phyloP scores from a whole-genome alignment of 2,888 invertebrate genomes.

The Meghimatium bilineatum region DNA sequence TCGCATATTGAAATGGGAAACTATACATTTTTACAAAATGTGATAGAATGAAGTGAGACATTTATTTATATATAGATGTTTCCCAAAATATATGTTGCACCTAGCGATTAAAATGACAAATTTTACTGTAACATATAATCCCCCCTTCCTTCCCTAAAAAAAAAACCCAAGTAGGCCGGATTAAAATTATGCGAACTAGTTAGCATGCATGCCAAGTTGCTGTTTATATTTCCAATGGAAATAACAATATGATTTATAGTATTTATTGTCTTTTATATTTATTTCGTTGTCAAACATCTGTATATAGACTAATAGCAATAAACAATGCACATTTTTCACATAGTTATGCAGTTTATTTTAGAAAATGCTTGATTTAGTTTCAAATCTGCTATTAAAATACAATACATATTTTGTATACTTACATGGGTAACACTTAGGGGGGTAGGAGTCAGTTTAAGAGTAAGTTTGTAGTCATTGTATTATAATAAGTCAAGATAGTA shows the following conservation, averaged over 20 bases:
- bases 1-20: neutral
- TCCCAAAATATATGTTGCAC: neutral
- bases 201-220: conserved; percentile 21
- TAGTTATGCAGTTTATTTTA: neutral
- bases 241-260: neutral
- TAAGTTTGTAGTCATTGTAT: neutral
- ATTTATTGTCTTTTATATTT: neutral
- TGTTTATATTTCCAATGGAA: neutral
- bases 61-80: neutral
- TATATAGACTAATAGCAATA: neutral
- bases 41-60: neutral
- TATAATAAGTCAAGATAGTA: neutral
- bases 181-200: conserved; percentile 21
- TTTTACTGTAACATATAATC: neutral
- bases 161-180: neutral
- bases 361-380: neutral
- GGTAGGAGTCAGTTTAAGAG: neutral
- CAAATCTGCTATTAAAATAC: neutral
- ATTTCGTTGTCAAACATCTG: neutral
- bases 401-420: neutral
- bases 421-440: neutral
- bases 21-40: neutral
- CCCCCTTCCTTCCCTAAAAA: neutral
- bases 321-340: neutral
- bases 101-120: neutral